Percentiles rank a stretch among this genome's conserved stretches.
Conservation (phyloP, 2,113 vertebrate species). For the Cephalophus harveyi region DNA sequence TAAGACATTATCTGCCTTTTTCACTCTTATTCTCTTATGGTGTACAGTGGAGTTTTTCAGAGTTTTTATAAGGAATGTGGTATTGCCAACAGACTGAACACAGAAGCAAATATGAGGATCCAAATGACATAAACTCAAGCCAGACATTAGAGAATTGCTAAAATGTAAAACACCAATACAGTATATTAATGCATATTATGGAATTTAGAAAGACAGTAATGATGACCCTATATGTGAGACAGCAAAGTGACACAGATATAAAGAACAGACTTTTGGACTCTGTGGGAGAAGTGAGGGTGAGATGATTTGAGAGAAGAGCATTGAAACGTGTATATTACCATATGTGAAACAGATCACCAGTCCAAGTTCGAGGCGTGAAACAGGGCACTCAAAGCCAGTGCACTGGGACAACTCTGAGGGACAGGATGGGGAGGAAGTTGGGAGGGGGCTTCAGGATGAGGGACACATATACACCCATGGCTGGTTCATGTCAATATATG, state of each 20-base stretch:
- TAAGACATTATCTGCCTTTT: background rate
- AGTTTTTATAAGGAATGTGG: background rate
- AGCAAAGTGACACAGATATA: background rate
- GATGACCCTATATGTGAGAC: background rate
- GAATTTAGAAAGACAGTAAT: background rate
- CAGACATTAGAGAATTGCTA: background rate
- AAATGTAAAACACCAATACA: background rate
- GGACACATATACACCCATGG: background rate
- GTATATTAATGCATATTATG: background rate
- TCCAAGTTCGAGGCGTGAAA: background rate
- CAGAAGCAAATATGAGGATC: background rate
- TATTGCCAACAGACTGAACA: background rate
- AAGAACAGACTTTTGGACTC: background rate
- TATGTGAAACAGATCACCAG: background rate
- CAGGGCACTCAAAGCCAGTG: background rate
- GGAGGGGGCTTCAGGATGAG: background rate
- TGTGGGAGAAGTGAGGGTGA: background rate
- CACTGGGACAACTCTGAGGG: background rate
- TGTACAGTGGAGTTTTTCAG: background rate
- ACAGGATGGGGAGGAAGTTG: background rate
- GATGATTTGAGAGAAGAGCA: background rate
- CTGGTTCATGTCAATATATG: background rate
- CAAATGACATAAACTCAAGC: background rate
- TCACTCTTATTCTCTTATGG: background rate
- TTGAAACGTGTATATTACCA: background rate